Evolutionary conservation across 2,797 vertebrate species (phyloP).

Genomic region (Nyctibius grandis): DNA sequence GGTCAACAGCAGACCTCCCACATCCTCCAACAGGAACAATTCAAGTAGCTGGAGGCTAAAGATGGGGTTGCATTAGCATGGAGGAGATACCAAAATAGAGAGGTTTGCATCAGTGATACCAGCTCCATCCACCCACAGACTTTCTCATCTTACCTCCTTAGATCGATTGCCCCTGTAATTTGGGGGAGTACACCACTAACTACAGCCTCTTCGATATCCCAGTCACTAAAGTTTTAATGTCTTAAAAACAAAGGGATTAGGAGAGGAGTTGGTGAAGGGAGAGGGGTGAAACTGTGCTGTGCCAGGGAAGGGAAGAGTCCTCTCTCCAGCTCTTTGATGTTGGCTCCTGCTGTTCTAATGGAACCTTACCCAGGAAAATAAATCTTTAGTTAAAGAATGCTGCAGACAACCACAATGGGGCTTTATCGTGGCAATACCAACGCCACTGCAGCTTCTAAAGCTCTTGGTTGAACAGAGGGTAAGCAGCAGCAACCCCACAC

Average conservation of each 20-base stretch:
- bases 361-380: slow-evolving; percentile 43
- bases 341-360: slow-evolving; percentile 30
- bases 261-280: neutral
- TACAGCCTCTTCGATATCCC: neutral
- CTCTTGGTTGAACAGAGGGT: neutral
- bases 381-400: slow-evolving; percentile 50
- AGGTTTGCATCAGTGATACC: neutral
- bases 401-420: slow-evolving; percentile 39
- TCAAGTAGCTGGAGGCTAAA: neutral
- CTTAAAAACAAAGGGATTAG: neutral
- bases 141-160: neutral
- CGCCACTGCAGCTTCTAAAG: slow-evolving; percentile 9
- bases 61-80: neutral
- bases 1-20: neutral
- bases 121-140: neutral
- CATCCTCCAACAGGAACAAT: neutral
- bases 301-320: neutral
- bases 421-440: slow-evolving; percentile 5
- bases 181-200: neutral
- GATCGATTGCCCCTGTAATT: neutral
- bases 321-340: slow-evolving; percentile 2
- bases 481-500: neutral
- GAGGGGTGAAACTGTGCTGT: neutral
- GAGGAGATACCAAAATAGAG: neutral
- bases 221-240: neutral